Evolutionary conservation across 2,797 vertebrate species (phyloP).

Genomic region (Trichosurus vulpecula): DNA sequence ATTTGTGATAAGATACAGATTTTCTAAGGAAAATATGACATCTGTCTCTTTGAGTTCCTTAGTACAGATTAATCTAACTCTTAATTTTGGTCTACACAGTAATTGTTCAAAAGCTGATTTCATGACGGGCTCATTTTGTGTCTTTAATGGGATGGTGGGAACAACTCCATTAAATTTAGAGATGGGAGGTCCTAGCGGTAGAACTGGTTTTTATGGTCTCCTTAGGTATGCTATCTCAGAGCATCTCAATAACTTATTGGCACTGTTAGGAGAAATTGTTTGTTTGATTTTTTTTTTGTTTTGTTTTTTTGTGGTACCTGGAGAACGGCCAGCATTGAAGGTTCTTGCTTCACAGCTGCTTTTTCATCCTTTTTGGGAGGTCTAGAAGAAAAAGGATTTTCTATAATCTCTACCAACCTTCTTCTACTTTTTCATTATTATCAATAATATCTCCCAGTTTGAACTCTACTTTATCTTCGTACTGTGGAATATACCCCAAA

Average conservation of each 20-base stretch:
- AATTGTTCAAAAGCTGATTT: not conserved
- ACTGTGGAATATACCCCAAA: constrained; percentile 93
- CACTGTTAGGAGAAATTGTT: not conserved
- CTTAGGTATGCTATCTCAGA: not conserved
- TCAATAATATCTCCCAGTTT: constrained; percentile 92
- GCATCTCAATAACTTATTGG: not conserved
- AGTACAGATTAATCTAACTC: not conserved
- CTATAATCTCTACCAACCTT: not conserved
- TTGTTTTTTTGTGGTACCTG: not conserved
- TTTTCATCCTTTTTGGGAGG: not conserved
- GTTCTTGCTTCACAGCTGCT: not conserved
- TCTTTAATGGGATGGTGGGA: not conserved
- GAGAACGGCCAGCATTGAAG: not conserved
- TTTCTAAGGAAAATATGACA: not conserved
- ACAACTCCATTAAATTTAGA: not conserved
- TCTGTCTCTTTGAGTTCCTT: not conserved
- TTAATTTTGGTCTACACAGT: not conserved
- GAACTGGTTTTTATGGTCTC: not conserved
- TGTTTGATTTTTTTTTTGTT: too few species aligned
- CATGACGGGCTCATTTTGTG: not conserved
- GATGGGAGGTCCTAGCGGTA: not conserved
- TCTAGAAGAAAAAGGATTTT: not conserved
- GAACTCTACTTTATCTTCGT: constrained; percentile 95
- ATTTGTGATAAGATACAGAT: not conserved
- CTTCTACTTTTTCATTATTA: constrained; percentile 92